Percentiles rank a stretch among this genome's conserved stretches.
phyloP scores from a whole-genome alignment of 2,797 vertebrate genomes.

The Arctocebus calabarensis region DNA sequence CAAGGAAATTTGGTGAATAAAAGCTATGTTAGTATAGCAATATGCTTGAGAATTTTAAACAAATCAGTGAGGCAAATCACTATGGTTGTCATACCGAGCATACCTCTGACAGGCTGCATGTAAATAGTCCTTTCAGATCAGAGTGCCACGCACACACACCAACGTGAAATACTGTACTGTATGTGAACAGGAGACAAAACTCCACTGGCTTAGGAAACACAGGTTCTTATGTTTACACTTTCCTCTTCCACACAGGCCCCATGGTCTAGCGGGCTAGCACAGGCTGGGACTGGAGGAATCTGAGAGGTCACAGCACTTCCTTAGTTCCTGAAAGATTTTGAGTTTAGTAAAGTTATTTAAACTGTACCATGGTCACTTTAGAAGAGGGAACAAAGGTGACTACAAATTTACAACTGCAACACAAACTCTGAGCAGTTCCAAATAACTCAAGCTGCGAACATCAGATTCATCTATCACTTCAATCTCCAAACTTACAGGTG shows the following conservation, averaged over 20 bases:
- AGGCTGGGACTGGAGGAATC: background rate
- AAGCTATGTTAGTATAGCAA: slow-evolving; percentile 48
- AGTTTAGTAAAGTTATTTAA: slow-evolving; percentile 46
- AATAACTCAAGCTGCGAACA: slow-evolving; percentile 2
- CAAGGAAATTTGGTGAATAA: slow-evolving; percentile 27
- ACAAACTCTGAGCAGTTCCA: background rate
- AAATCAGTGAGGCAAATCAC: slow-evolving; percentile 65
- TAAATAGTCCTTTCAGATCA: slow-evolving; percentile 70
- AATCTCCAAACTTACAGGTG: background rate
- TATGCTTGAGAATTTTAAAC: slow-evolving; percentile 69
- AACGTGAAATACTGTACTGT: background rate
- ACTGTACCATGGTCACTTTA: background rate
- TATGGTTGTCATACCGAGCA: slow-evolving; percentile 73
- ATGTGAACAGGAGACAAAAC: slow-evolving; percentile 3
- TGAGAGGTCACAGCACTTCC: background rate
- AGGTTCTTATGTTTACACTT: background rate
- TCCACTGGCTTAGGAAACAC: background rate
- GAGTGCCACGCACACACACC: background rate
- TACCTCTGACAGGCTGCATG: slow-evolving; percentile 50
- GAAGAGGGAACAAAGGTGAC: slow-evolving; percentile 1
- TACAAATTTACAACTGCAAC: background rate
- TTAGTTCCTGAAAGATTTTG: background rate
- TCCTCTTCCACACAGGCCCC: background rate
- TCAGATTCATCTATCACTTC: slow-evolving; percentile 15
- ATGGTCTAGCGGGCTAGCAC: background rate